These are phyloP conservation scores for Plagodis dolabraria DNA, from an alignment of 2,888 invertebrate genomes.

Conservation along the genomic window DNA sequence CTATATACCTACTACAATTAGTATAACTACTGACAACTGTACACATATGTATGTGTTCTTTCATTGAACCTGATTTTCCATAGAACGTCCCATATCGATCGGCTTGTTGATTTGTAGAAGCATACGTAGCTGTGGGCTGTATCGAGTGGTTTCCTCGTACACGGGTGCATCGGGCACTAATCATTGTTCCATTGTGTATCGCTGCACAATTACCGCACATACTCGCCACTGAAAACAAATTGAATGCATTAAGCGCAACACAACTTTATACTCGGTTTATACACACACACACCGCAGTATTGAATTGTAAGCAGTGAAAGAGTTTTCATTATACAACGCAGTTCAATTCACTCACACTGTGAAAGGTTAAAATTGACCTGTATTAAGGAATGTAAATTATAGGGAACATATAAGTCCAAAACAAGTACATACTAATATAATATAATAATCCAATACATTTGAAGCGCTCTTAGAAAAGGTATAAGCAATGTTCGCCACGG, in stretches of 20 bases:
- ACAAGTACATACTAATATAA: too few relatives aligned
- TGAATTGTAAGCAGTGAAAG: background rate
- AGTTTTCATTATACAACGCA: background rate
- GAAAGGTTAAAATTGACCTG: background rate
- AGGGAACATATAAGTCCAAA: too few relatives aligned
- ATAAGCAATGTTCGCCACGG: too few relatives aligned
- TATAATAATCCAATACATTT: too few relatives aligned
- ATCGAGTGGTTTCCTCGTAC: conserved; percentile 26
- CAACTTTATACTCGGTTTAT: conserved; percentile 38
- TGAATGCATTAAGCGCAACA: conserved; percentile 58
- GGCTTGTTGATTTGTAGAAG: too few relatives aligned
- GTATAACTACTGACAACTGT: too few relatives aligned
- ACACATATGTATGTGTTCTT: too few relatives aligned
- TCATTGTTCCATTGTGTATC: conserved; percentile 70
- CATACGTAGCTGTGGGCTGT: background rate
- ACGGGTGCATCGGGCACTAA: conserved; percentile 44
- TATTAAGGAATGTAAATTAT: too few relatives aligned
- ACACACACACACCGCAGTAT: conserved; percentile 5
- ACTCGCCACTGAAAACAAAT: conserved; percentile 65
- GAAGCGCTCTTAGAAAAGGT: too few relatives aligned
- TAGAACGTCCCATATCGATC: too few relatives aligned
- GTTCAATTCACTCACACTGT: background rate
- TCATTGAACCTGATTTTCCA: too few relatives aligned
- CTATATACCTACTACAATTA: too few relatives aligned
- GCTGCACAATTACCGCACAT: conserved; percentile 59